phyloP scores from a whole-genome alignment of 2,113 vertebrate species.

The Corvus hawaiiensis region DNA sequence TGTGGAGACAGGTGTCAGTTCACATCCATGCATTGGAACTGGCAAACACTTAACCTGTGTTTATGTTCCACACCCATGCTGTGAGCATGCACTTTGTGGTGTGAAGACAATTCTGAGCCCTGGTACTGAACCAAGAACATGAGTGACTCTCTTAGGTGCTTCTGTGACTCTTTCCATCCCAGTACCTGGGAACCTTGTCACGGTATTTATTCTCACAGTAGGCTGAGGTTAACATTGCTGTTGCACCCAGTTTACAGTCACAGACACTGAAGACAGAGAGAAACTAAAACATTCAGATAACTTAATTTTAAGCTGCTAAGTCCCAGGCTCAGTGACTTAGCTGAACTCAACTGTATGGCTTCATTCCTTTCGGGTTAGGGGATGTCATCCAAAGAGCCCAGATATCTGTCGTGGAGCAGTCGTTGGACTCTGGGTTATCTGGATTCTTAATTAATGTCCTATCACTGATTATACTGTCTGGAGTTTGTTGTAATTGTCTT shows the following conservation, averaged over 20 bases:
- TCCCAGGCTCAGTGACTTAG: neutral
- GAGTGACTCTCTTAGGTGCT: neutral
- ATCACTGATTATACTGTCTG: neutral
- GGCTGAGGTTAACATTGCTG: neutral
- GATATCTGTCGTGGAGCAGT: neutral
- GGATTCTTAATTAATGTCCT: neutral
- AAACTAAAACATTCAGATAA: neutral
- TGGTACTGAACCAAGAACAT: neutral
- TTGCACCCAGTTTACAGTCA: neutral
- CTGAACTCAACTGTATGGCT: neutral
- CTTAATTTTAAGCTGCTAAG: neutral
- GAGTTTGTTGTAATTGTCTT: neutral
- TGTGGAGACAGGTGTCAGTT: neutral
- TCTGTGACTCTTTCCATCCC: neutral
- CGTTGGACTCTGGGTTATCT: neutral
- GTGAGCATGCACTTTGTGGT: too few relatives aligned
- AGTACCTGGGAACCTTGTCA: neutral
- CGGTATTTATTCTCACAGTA: neutral
- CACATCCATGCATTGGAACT: neutral
- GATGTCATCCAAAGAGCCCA: neutral
- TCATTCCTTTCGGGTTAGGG: neutral
- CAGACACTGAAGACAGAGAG: neutral
- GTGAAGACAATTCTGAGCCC: neutral
- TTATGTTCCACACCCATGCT: neutral
- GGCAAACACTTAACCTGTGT: neutral